Conservation (phyloP, 2,797 vertebrate genomes). For the Heterohyrax brucei region DNA sequence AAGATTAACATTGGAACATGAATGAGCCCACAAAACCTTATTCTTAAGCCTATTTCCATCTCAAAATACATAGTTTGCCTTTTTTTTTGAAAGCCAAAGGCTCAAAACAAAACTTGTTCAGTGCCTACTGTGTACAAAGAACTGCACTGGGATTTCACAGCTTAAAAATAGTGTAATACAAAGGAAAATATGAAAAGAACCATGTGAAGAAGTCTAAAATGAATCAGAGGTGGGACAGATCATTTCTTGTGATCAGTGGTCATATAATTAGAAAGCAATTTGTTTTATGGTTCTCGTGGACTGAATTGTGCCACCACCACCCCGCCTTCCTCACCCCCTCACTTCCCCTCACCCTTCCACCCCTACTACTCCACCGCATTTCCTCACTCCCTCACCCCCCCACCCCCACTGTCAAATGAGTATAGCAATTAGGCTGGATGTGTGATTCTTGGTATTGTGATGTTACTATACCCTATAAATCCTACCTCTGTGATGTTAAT, state of each 20-base stretch:
- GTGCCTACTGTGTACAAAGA: neutral
- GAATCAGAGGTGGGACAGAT: neutral
- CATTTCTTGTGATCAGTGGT: constrained; percentile 10
- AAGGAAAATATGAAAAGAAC: neutral
- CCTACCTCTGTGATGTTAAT: too few relatives aligned
- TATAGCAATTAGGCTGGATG: too few relatives aligned
- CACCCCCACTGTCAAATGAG: too few relatives aligned
- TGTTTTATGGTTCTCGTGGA: neutral
- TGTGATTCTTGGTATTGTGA: too few relatives aligned
- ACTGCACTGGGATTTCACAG: neutral
- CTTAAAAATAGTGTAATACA: neutral
- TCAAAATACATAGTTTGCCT: neutral
- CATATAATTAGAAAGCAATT: neutral
- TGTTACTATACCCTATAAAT: too few relatives aligned
- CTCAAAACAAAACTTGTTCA: constrained; percentile 32
- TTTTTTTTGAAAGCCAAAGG: neutral
- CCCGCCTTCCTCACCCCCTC: too few relatives aligned
- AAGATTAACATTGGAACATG: constrained; percentile 30
- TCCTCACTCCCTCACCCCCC: too few relatives aligned
- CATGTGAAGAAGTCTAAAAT: neutral
- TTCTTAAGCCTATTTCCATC: neutral
- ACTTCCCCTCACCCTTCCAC: too few relatives aligned
- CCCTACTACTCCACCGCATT: too few relatives aligned
- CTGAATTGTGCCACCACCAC: too few relatives aligned
- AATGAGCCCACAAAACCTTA: neutral